Evolutionary conservation across 2,797 vertebrate genomes (phyloP).

Genomic region (Lindbergichthys nudifrons): DNA sequence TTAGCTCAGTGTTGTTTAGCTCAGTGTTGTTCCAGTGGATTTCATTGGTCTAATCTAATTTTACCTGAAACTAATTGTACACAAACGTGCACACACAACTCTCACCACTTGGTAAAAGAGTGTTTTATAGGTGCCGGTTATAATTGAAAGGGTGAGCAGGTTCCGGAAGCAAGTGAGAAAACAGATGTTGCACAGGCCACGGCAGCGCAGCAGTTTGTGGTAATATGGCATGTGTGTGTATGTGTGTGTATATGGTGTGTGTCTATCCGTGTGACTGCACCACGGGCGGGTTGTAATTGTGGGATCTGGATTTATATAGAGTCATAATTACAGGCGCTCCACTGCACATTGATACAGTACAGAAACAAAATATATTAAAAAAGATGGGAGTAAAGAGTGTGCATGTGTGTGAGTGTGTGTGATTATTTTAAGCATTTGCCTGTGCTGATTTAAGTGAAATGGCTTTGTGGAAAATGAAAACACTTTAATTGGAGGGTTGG

Average conservation of each 20-base stretch:
- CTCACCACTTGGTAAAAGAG: slow-evolving; percentile 61
- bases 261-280: slow-evolving; percentile 37
- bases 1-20: too few relatives aligned
- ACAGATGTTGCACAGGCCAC: slow-evolving; percentile 79
- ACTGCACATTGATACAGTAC: slow-evolving; percentile 59
- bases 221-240: slow-evolving; percentile 44
- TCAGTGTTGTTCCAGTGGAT: neutral
- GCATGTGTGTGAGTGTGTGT: slow-evolving; percentile 20
- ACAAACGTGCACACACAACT: slow-evolving; percentile 25
- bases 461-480: slow-evolving; percentile 74
- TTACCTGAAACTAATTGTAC: slow-evolving; percentile 43
- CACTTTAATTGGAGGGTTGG: slow-evolving; percentile 73
- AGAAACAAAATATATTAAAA: slow-evolving; percentile 54
- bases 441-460: slow-evolving; percentile 69
- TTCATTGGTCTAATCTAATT: slow-evolving; percentile 22
- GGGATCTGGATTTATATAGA: slow-evolving; percentile 80
- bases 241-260: slow-evolving; percentile 19
- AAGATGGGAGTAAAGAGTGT: slow-evolving; percentile 19
- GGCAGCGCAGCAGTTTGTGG: slow-evolving; percentile 56
- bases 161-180: slow-evolving; percentile 77
- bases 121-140: slow-evolving; percentile 77
- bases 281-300: slow-evolving; percentile 75
- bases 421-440: slow-evolving; percentile 76
- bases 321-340: slow-evolving; percentile 78
- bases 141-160: slow-evolving; percentile 83